Conservation (phyloP, 2,797 vertebrate species). For the Tokudaia muenninki region DNA sequence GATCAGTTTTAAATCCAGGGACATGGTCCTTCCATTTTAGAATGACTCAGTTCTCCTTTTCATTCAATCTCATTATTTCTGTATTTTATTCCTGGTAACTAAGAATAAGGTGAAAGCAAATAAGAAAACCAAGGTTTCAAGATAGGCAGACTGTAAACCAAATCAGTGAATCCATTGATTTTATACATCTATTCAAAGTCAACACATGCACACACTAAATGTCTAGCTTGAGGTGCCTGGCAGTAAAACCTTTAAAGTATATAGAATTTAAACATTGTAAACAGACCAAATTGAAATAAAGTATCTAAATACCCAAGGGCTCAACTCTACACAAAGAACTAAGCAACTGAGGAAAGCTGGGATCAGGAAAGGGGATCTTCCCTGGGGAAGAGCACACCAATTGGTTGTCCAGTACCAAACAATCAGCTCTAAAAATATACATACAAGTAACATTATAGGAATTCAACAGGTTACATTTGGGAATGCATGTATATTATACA, state of each 20-base stretch:
- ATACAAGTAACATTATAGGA: too few species aligned
- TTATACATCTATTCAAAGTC: background rate
- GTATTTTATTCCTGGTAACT: conserved; percentile 31
- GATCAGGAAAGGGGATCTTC: background rate
- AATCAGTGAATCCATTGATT: background rate
- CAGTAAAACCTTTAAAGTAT: background rate
- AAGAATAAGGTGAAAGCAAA: conserved; percentile 50
- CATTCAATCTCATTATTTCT: background rate
- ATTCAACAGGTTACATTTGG: background rate
- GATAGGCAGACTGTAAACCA: background rate
- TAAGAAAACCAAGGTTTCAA: background rate
- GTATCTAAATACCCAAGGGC: background rate
- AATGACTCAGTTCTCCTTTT: background rate
- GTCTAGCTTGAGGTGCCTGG: too few species aligned
- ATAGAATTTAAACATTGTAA: background rate
- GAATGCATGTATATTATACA: background rate
- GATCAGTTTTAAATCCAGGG: background rate
- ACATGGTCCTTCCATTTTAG: background rate
- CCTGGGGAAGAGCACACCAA: background rate
- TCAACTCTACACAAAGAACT: background rate
- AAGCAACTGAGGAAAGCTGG: too few species aligned
- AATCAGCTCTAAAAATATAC: background rate
- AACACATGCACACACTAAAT: background rate
- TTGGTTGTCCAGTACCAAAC: background rate
- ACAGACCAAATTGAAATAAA: background rate